A percentile compares a stretch with the other conserved stretches of the same genome.
Conservation (phyloP, 2,888 invertebrate genomes). For the Tipula vernalis region DNA sequence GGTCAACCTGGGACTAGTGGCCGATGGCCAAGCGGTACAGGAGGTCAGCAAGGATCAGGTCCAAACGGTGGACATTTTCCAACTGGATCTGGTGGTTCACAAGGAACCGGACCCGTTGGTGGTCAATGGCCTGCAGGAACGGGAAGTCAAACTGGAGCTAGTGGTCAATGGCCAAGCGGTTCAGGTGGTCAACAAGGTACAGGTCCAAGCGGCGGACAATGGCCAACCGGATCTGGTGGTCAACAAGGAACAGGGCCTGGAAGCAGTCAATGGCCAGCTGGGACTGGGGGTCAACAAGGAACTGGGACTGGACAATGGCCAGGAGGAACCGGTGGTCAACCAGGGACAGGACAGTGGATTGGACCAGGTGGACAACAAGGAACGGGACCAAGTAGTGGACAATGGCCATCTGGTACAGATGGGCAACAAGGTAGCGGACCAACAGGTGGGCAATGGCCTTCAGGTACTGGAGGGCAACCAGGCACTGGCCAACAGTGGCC, state of each 20-base stretch:
- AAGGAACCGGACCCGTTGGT: background rate
- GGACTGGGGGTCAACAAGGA: background rate
- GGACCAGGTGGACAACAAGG: constrained; percentile 1
- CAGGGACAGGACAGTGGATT: background rate
- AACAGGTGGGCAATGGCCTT: background rate
- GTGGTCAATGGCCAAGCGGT: background rate
- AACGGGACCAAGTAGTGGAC: background rate
- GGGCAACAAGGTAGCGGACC: background rate
- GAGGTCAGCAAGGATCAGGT: background rate
- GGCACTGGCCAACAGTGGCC: constrained; percentile 9
- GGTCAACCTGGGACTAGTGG: background rate
- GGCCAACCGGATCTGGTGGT: no score
- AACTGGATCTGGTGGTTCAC: no score
- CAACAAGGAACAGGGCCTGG: background rate
- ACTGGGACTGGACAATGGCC: background rate
- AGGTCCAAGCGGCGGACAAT: background rate
- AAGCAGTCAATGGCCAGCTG: background rate
- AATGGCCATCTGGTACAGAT: background rate
- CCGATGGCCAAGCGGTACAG: background rate
- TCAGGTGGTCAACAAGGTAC: background rate
- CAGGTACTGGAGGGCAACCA: background rate
- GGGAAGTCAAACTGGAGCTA: background rate
- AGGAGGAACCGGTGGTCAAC: background rate
- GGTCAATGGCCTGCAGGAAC: no score
- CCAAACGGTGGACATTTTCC: no score